Conservation (phyloP, 2,113 vertebrate species). For the Panthera leo region DNA sequence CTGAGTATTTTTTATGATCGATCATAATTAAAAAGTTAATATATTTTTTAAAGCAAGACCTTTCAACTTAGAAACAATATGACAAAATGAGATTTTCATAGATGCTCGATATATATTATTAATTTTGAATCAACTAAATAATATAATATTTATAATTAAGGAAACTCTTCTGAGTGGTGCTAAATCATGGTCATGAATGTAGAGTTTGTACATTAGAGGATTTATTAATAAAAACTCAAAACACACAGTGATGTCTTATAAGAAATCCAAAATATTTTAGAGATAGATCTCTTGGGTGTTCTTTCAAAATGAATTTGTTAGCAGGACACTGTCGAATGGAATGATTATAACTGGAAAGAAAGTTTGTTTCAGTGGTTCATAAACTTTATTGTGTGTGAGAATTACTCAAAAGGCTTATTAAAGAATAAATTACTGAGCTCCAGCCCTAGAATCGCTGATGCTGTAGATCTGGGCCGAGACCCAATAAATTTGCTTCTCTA, state of each 20-base stretch:
- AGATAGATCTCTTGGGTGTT: not conserved
- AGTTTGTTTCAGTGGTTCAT: not conserved
- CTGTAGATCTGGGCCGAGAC: not conserved
- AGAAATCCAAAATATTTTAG: not conserved
- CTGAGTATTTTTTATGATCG: not conserved
- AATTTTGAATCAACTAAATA: not conserved
- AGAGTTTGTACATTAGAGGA: not conserved
- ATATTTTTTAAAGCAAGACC: not conserved
- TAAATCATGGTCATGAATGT: not conserved
- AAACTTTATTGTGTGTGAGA: not conserved
- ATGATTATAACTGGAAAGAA: not conserved
- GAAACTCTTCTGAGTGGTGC: not conserved
- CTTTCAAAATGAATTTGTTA: constrained; percentile 31
- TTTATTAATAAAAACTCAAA: not conserved
- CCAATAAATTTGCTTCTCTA: not conserved
- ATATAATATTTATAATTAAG: not conserved
- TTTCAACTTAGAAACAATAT: not conserved
- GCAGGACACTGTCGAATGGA: not conserved
- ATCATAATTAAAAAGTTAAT: not conserved
- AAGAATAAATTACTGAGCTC: not conserved
- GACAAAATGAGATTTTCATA: not conserved
- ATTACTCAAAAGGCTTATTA: not conserved
- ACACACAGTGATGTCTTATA: not conserved
- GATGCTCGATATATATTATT: not conserved
- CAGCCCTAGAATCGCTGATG: not conserved